Evolutionary conservation across 2,797 vertebrate species (phyloP).

Genomic region (Choloepus didactylus): DNA sequence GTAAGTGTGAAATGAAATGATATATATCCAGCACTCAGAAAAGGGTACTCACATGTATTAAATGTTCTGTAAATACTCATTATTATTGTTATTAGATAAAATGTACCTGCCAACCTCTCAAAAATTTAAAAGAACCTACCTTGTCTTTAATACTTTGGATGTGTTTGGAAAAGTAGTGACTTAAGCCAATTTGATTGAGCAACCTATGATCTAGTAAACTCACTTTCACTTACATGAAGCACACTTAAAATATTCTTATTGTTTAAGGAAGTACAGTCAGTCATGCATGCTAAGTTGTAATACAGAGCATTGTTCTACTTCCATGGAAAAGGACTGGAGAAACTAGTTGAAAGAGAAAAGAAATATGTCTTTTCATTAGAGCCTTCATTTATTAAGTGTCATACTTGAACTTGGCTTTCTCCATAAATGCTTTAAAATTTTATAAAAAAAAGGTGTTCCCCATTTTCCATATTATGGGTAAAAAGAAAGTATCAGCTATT

Average conservation of each 20-base stretch:
- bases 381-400: neutral
- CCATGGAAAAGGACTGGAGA: neutral
- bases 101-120: neutral
- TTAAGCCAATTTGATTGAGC: neutral
- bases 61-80: neutral
- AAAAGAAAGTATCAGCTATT: slow-evolving; percentile 74
- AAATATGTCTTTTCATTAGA: neutral
- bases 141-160: neutral
- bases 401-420: neutral
- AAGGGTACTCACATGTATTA: neutral
- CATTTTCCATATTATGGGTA: slow-evolving; percentile 24
- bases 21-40: neutral
- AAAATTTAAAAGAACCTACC: neutral
- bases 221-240: neutral
- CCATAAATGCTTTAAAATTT: slow-evolving; percentile 62
- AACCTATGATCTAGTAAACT: neutral
- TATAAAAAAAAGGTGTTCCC: slow-evolving; percentile 53
- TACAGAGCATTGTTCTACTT: neutral
- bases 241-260: neutral
- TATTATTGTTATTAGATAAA: neutral
- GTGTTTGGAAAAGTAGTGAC: neutral
- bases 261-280: neutral
- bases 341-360: neutral
- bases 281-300: neutral
- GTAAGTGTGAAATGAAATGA: neutral